These are phyloP conservation scores for Octonoba sinensis DNA, from an alignment of 2,888 invertebrate species.

Conservation along the genomic window DNA sequence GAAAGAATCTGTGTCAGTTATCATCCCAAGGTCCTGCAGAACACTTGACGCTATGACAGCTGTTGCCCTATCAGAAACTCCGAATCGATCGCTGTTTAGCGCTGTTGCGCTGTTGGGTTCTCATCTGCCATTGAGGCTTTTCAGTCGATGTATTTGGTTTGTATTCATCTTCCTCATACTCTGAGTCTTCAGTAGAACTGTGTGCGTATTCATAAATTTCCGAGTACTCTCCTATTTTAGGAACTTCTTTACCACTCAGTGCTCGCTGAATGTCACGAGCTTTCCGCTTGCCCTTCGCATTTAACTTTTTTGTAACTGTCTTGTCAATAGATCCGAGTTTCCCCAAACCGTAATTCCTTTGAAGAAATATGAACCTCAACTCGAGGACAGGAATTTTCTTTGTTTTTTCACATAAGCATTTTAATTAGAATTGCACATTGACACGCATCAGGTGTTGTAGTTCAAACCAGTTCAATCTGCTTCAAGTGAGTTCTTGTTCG, in stretches of 20 bases:
- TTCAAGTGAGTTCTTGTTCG: not conserved
- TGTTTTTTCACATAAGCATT: not conserved
- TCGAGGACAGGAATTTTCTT: not conserved
- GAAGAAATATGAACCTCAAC: constrained; percentile 15
- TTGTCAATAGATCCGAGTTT: constrained; percentile 12
- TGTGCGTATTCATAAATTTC: constrained; percentile 2
- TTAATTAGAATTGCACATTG: constrained; percentile 5
- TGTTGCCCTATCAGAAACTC: constrained; percentile 5
- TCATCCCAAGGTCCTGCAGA: not conserved
- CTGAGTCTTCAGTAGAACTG: constrained; percentile 1
- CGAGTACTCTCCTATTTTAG: constrained; percentile 7
- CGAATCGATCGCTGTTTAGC: not conserved
- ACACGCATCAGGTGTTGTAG: constrained; percentile 4
- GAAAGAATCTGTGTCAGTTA: constrained; percentile 11
- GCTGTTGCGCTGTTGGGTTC: not conserved
- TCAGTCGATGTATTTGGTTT: constrained; percentile 28
- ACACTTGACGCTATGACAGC: constrained; percentile 14
- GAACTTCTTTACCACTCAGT: no score
- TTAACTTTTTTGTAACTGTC: constrained; percentile 4
- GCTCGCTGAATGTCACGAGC: not conserved
- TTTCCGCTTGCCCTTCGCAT: not conserved
- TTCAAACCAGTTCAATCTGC: not conserved
- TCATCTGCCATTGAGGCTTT: constrained; percentile 17
- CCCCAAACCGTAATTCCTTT: constrained; percentile 9
- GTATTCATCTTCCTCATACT: constrained; percentile 13